phyloP scores from a whole-genome alignment of 2,888 invertebrate genomes.

The Parascotia fuliginaria region DNA sequence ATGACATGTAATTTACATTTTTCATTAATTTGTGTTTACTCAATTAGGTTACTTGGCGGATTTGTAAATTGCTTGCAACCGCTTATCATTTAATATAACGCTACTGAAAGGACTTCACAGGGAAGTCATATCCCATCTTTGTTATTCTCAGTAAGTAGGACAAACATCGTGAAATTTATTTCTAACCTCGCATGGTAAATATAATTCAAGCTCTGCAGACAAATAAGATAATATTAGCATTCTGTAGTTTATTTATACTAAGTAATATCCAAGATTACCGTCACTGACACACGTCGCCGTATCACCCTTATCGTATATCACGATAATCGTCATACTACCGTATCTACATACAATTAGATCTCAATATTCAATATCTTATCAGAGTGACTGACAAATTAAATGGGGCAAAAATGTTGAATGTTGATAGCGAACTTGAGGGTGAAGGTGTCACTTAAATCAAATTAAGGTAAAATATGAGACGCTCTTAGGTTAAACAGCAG shows the following conservation, averaged over 20 bases:
- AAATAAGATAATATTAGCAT: neutral
- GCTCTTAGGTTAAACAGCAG: neutral
- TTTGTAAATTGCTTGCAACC: no score
- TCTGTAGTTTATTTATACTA: neutral
- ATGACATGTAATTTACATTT: no score
- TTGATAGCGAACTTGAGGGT: conserved; percentile 17
- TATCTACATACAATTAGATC: conserved; percentile 50
- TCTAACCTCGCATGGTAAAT: no score
- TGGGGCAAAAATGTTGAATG: conserved; percentile 39
- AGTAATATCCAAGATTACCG: conserved; percentile 6
- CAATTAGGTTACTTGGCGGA: no score
- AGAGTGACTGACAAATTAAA: conserved; percentile 38
- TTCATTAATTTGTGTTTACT: no score
- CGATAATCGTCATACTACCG: conserved; percentile 43
- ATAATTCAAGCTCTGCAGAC: neutral
- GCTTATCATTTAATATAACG: no score
- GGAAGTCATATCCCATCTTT: no score
- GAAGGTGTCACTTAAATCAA: conserved; percentile 28
- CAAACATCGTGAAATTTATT: no score
- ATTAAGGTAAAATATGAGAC: conserved; percentile 22
- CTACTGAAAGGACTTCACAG: no score
- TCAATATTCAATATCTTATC: conserved; percentile 54
- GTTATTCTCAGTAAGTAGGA: no score
- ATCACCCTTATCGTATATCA: conserved; percentile 43
- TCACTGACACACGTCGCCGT: conserved; percentile 26